A percentile compares a stretch with the other conserved stretches of the same genome.
These are phyloP conservation scores for Xiphophorus couchianus DNA, from an alignment of 2,113 vertebrate species.

Conservation along the genomic window DNA sequence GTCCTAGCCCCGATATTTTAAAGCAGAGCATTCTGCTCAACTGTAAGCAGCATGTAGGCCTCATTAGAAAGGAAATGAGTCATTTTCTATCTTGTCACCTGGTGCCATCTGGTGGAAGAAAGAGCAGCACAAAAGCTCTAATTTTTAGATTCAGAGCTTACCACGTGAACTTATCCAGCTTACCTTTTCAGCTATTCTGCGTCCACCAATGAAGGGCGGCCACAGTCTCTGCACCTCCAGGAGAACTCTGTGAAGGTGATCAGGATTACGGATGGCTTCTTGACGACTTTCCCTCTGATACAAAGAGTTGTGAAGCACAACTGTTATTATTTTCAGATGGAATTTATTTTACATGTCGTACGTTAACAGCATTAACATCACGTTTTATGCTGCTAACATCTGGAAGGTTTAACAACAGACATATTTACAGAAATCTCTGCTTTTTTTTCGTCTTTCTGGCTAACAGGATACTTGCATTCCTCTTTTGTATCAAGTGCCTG, in stretches of 20 bases:
- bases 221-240: constrained; percentile 73
- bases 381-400: background rate
- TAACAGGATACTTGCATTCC: background rate
- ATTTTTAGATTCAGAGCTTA: background rate
- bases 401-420: background rate
- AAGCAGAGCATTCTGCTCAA: background rate
- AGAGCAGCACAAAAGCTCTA: background rate
- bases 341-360: background rate
- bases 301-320: background rate
- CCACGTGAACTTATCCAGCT: background rate
- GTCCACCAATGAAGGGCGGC: constrained; percentile 74
- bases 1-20: background rate
- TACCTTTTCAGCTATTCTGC: constrained; percentile 67
- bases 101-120: constrained; percentile 56
- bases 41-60: background rate
- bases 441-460: background rate
- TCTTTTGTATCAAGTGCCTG: background rate
- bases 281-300: constrained; percentile 35
- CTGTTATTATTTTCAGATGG: background rate
- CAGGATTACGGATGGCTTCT: constrained; percentile 43
- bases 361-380: background rate
- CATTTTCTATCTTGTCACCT: constrained; percentile 3
- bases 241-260: constrained; percentile 58
- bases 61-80: background rate
- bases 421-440: background rate